These are phyloP conservation scores for Tarsius wallacei DNA, from an alignment of 2,797 vertebrate species.

Conservation along the genomic window DNA sequence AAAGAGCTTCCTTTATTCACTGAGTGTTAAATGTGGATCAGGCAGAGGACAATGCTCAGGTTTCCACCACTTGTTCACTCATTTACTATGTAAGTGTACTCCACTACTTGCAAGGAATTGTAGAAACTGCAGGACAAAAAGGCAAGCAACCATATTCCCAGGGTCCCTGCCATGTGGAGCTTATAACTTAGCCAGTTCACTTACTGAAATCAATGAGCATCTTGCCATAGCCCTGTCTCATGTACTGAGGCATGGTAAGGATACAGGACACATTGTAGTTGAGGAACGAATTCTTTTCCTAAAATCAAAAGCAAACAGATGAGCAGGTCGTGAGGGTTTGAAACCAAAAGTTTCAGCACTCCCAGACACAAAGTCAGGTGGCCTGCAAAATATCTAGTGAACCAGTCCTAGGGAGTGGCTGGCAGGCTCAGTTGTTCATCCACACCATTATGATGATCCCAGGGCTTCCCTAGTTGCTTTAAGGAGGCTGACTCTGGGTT, in stretches of 20 bases:
- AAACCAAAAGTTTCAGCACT: neutral
- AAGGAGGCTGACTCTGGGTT: neutral
- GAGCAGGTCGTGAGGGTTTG: neutral
- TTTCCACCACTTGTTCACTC: neutral
- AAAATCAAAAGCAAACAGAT: conserved; percentile 78
- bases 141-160: neutral
- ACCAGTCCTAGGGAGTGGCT: neutral
- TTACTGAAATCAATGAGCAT: conserved; percentile 99
- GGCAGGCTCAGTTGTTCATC: neutral
- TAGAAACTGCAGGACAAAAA: neutral
- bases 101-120: neutral
- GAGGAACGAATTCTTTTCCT: conserved; percentile 99
- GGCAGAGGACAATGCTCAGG: neutral
- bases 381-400: neutral
- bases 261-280: conserved; percentile 99
- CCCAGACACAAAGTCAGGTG: neutral
- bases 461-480: neutral
- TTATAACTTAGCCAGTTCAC: conserved; percentile 84
- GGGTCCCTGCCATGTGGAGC: neutral
- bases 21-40: neutral
- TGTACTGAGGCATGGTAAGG: conserved; percentile 98
- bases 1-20: neutral
- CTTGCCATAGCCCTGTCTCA: conserved; percentile 98
- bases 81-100: neutral
- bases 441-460: neutral